Percentiles rank a stretch among this genome's conserved stretches.
Conservation (phyloP, 1,140 invertebrate genomes). For the Orchestia grillus region DNA sequence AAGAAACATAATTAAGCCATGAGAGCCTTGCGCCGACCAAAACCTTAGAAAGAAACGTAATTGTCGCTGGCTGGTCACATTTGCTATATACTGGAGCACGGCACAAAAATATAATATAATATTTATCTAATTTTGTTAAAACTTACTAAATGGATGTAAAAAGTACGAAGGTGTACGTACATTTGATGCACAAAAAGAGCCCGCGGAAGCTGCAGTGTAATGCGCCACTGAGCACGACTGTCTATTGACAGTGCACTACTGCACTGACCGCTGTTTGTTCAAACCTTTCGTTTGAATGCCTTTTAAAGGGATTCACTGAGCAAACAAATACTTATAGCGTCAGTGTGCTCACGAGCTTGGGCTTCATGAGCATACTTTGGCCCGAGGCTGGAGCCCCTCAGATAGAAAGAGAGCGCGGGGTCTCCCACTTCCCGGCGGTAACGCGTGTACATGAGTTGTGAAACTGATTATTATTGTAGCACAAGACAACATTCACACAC, state of each 20-base stretch:
- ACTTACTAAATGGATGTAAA: not conserved
- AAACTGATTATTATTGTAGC: not conserved
- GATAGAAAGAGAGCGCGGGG: not conserved
- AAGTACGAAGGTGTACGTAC: not conserved
- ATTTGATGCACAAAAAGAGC: not conserved
- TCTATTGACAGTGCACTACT: constrained; percentile 43
- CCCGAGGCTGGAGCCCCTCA: not conserved
- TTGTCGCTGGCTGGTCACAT: not conserved
- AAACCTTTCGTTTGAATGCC: constrained; percentile 39
- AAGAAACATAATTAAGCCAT: constrained; percentile 37
- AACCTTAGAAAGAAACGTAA: not conserved
- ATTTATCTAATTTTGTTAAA: not conserved
- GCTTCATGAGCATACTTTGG: constrained; percentile 8
- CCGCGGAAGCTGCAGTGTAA: not conserved
- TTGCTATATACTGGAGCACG: not conserved
- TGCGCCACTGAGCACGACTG: not conserved
- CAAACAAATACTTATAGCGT: constrained; percentile 40
- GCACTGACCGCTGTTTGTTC: constrained; percentile 45
- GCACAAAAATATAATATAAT: not conserved
- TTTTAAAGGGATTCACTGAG: constrained; percentile 30
- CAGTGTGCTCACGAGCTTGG: constrained; percentile 9
- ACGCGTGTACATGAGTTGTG: not conserved
- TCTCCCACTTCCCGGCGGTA: not conserved
- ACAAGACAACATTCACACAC: not conserved
- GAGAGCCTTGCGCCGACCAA: not conserved